Evolutionary conservation across 2,888 invertebrate species (phyloP).

Genomic region (Laspeyria flexula): DNA sequence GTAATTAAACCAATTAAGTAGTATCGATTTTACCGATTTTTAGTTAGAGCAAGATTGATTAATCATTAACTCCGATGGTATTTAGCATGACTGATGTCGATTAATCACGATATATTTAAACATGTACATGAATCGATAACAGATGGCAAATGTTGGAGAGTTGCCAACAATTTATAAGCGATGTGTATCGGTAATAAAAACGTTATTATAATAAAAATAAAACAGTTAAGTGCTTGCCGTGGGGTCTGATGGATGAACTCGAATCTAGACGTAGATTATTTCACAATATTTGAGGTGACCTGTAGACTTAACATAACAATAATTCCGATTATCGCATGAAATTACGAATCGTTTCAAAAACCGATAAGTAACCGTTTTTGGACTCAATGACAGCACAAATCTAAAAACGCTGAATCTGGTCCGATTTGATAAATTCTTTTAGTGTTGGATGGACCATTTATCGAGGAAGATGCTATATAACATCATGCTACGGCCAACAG

Average conservation of each 20-base stretch:
- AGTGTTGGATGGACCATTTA: too few relatives aligned
- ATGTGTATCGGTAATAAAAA: background rate
- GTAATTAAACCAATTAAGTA: too few relatives aligned
- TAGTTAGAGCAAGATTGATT: background rate
- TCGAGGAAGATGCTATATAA: too few relatives aligned
- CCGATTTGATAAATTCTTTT: too few relatives aligned
- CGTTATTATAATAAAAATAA: background rate
- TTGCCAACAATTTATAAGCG: background rate
- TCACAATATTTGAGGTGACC: background rate
- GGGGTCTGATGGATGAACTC: too few relatives aligned
- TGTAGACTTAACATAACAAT: too few relatives aligned
- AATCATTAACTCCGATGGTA: background rate
- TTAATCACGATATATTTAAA: conserved; percentile 3
- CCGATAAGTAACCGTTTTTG: too few relatives aligned
- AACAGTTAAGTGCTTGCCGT: background rate
- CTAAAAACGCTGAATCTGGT: too few relatives aligned
- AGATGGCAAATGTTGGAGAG: conserved; percentile 1
- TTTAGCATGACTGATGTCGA: background rate
- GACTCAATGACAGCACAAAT: too few relatives aligned
- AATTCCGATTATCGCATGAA: too few relatives aligned
- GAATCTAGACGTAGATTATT: background rate
- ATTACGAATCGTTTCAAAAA: too few relatives aligned
- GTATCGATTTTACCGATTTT: background rate
- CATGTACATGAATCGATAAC: background rate
- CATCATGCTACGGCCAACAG: too few relatives aligned